Base-by-base conservation (phyloP, 2,797 vertebrate genomes). In the Tragelaphus eurycerus region DNA sequence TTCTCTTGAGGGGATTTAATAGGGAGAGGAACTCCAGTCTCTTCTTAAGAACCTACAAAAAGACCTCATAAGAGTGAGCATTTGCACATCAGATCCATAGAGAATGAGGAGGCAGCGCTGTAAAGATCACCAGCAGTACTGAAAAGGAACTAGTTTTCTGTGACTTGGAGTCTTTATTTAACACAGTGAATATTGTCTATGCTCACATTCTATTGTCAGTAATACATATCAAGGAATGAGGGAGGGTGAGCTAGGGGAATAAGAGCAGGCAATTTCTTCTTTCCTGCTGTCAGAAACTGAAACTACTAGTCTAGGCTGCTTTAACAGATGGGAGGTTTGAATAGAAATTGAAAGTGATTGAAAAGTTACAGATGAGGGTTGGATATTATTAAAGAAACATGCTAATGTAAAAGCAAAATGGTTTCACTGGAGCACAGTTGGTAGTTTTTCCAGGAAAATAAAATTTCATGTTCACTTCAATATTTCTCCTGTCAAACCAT, bases 361-460 rank as follows among this genome's bases (percentile, higher is more conserved):
- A 92, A 89, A 92, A 95, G 38, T 62, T 92, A 79, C 19, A 13
- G 46, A n/a, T 54, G 52, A 89, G 17, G 19, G 23, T 83, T 62
- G 62, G 12, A 31, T 86, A n/a, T 54, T 52, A 83, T 83, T 78
- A 91, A 78, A 55, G 13, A 95, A 93, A 43, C 46, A 14, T 67
- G 29, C 52, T 90, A 57, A 23, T 59, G 34, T 84, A 81, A 83
- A 96, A 83, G 12, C 31, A 89, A 43, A 27, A 78, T 64, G 31
- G 67, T 34, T 86, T 84, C 54, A 78, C 3, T 57, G 27, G 78
- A 60, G 52, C n/a, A n/a, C 19, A 67, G 21, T 23, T 74, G 62
- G 48, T 89, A 86, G 15, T 48, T 74, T 31, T 74, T 93, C 15
- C 78, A 59, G 71, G 74, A 95, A 97, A 90, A 90, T 90, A 95